Conservation (phyloP, 1,140 invertebrate species). For the Cherax destructor region DNA sequence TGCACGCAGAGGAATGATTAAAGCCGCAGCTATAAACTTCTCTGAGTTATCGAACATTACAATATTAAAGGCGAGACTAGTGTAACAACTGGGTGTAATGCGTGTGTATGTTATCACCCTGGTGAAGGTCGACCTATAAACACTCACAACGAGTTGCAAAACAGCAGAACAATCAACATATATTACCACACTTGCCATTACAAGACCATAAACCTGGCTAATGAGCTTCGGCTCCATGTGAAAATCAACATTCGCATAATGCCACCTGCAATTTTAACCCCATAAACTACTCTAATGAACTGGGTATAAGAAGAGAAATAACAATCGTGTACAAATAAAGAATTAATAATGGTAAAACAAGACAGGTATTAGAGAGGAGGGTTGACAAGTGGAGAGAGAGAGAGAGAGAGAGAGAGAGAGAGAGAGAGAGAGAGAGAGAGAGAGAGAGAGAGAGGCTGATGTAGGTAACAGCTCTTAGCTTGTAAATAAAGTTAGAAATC, state of each 20-base stretch:
- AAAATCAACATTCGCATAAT: constrained; percentile 17
- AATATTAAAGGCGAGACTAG: background rate
- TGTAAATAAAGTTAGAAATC: too few relatives aligned
- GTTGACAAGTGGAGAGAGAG: background rate
- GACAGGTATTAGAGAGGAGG: background rate
- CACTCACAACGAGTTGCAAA: background rate
- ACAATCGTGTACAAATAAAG: background rate
- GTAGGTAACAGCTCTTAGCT: too few relatives aligned
- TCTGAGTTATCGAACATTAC: background rate
- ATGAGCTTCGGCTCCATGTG: background rate
- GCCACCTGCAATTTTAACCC: constrained; percentile 4
- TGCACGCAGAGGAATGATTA: too few relatives aligned
- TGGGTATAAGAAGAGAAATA: background rate
- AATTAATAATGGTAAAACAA: background rate
- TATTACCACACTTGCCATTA: background rate
- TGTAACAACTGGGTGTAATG: background rate
- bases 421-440: too few relatives aligned
- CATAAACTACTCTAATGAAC: constrained; percentile 21
- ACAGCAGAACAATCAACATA: background rate
- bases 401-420: too few relatives aligned
- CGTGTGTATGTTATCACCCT: background rate
- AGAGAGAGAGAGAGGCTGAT: too few relatives aligned
- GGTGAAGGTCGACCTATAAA: background rate
- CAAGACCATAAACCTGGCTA: background rate
- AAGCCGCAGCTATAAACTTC: too few relatives aligned